Evolutionary conservation across 2,888 invertebrate genomes (phyloP), one percentile per base, ranked within the genome.

Genomic region (Tenthredo mesomela): DNA sequence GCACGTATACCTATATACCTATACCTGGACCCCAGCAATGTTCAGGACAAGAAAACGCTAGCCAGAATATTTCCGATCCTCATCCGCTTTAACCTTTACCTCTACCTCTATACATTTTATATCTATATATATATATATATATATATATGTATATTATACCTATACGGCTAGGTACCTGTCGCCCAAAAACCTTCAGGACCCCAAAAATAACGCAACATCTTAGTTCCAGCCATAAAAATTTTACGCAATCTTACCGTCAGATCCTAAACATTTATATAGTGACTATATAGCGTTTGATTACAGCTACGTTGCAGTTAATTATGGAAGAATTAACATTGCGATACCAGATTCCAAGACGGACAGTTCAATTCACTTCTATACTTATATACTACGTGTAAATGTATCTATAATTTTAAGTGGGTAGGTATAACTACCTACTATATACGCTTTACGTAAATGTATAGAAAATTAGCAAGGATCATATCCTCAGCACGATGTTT

Each of bases 1-100:
- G 6, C 25, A 18, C 18, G 75, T 29, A 29, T 29, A 29, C 29
- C 29, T 29, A 29, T 29, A 29, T 58, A 82, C 50, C 25, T 47
- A 82, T 47, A 82, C 77, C 47, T 47, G 82, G 67, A 82, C 82
- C 82, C 82, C 82, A 67, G 47, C 82, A 50, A 82, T 47, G 67
- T 61, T 61, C 37, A 10, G 21, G 58, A 61, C 0, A 61, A 58
- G 61, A 61, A 61, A 77, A 50, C 77, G 15, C 33, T 37, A 10
- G 61, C 61, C 1, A n/a, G 58, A 82, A 82, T 82, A 82, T 47
- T 82, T 82, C 40, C 67, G 25, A 82, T 67, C 47, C 70, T 65
- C 33, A 18, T 43, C 29, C 47, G 21, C 65, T 43, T 82, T 65
- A 25, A 25, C 25, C 80, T 77, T 12, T 61, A 21, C 65, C 65